Percentiles rank a stretch among this genome's conserved stretches.
phyloP scores from a whole-genome alignment of 2,113 vertebrate genomes.

The Rallus limicola region DNA sequence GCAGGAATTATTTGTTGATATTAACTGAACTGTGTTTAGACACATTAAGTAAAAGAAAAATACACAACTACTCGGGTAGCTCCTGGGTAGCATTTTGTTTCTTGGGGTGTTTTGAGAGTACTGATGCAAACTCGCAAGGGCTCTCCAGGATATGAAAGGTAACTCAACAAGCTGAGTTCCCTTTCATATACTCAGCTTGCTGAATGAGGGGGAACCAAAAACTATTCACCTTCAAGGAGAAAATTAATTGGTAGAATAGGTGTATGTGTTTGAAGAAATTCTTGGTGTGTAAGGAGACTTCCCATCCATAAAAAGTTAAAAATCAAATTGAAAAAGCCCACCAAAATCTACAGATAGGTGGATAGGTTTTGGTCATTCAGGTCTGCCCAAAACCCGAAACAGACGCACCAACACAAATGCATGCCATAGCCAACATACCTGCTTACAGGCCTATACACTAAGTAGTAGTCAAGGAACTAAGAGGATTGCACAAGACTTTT shows the following conservation, averaged over 20 bases:
- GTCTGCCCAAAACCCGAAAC: background rate
- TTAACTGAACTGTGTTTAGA: background rate
- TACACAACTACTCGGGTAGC: background rate
- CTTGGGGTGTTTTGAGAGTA: background rate
- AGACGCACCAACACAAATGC: background rate
- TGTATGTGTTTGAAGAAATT: background rate
- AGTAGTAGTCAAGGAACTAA: background rate
- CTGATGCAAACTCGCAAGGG: background rate
- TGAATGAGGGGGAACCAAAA: background rate
- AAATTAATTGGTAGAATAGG: background rate
- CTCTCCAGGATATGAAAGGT: background rate
- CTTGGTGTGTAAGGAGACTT: background rate
- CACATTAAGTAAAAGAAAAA: background rate
- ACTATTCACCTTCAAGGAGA: background rate
- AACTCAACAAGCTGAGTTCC: background rate
- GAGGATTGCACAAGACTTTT: background rate
- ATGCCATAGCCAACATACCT: background rate
- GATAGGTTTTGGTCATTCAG: background rate
- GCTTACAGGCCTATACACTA: background rate
- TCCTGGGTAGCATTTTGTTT: background rate
- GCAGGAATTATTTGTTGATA: background rate
- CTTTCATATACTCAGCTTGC: too few species aligned
- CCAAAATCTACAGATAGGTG: background rate
- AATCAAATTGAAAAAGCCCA: background rate
- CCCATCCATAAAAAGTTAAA: background rate